phyloP scores from a whole-genome alignment of 1,140 invertebrate species.

The Gonatopus flavifemur region DNA sequence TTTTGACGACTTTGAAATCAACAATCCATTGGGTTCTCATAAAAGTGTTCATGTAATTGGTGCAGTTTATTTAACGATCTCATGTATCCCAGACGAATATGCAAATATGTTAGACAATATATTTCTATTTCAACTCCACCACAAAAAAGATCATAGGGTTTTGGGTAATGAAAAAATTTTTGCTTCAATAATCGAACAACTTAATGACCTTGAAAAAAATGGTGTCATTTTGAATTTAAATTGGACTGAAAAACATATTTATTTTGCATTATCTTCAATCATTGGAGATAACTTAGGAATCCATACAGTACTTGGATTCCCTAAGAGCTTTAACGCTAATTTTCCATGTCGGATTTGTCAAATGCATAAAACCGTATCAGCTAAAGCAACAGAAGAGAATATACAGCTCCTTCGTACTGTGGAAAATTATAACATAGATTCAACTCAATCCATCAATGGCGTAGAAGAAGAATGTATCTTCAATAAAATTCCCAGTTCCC shows the following conservation, averaged over 20 bases:
- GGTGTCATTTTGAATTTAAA: conserved; percentile 4
- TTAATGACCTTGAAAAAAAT: conserved; percentile 4
- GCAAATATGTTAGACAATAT: conserved; percentile 13
- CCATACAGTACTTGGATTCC: conserved; percentile 6
- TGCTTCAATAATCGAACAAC: conserved; percentile 1
- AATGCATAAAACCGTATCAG: neutral
- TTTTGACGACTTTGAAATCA: too few relatives aligned
- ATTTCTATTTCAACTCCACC: conserved; percentile 8
- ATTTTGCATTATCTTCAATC: conserved; percentile 2
- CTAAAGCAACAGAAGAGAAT: neutral
- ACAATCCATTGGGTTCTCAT: conserved; percentile 3
- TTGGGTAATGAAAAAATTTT: conserved; percentile 7
- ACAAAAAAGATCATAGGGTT: neutral
- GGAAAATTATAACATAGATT: neutral
- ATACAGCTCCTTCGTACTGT: neutral
- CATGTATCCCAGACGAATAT: conserved; percentile 1
- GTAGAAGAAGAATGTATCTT: conserved; percentile 3
- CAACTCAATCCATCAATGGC: neutral
- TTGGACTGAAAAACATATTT: neutral
- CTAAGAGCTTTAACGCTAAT: neutral
- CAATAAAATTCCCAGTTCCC: conserved; percentile 2
- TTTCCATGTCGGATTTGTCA: conserved; percentile 1
- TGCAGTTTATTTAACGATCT: conserved; percentile 4
- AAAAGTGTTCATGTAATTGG: conserved; percentile 5
- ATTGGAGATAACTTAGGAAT: conserved; percentile 9